phyloP scores from a whole-genome alignment of 2,797 vertebrate species.

The Rallus crepitans region DNA sequence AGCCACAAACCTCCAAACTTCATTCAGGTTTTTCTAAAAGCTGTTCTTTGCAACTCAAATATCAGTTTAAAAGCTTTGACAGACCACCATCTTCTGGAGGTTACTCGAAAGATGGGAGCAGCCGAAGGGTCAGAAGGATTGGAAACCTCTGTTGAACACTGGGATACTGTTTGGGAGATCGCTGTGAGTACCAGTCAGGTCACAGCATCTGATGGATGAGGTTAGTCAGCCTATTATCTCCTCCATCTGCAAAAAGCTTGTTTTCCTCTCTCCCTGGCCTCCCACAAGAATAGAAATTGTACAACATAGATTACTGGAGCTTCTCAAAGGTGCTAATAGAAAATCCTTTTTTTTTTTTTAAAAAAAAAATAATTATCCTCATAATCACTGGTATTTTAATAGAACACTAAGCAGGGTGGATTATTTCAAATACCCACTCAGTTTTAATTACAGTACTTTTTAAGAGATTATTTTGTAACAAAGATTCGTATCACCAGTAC shows the following conservation, averaged over 20 bases:
- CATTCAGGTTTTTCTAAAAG: background rate
- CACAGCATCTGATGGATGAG: background rate
- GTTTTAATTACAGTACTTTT: conserved; percentile 12
- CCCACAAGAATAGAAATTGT: background rate
- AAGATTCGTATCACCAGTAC: background rate
- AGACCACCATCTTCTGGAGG: background rate
- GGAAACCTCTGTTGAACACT: background rate
- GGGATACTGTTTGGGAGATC: background rate
- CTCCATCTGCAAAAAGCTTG: background rate
- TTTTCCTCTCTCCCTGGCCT: background rate
- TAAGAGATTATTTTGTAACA: conserved; percentile 5
- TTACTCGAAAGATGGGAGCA: background rate
- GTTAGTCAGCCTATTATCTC: background rate
- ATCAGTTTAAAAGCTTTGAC: background rate
- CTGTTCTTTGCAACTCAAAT: background rate
- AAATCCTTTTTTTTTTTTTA: background rate
- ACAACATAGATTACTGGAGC: background rate
- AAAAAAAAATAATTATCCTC: background rate
- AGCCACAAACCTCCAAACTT: background rate
- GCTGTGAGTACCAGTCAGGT: background rate
- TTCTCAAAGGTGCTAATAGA: background rate
- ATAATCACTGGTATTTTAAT: background rate
- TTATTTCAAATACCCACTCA: conserved; percentile 16
- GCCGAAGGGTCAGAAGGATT: background rate
- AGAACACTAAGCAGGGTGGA: background rate